Evolutionary conservation across 2,797 vertebrate genomes (phyloP).

Genomic region (Chaenodraco wilsoni): DNA sequence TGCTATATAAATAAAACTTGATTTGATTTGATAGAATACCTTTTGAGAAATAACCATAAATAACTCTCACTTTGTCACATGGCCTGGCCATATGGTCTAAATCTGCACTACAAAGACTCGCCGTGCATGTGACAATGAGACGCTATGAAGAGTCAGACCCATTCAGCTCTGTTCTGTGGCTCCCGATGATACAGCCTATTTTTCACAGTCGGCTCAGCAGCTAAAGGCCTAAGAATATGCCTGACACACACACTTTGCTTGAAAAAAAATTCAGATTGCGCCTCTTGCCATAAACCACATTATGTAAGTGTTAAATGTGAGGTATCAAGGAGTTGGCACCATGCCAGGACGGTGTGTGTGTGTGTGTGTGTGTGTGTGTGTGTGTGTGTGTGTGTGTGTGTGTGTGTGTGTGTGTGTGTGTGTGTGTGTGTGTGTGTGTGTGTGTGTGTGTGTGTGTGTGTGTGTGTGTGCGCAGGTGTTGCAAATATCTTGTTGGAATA

Average conservation of each 20-base stretch:
- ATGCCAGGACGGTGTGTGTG: constrained; percentile 31
- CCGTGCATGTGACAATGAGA: constrained; percentile 50
- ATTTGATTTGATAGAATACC: constrained; percentile 32
- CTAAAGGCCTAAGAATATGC: constrained; percentile 66
- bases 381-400: too few relatives aligned
- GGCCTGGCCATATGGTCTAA: constrained; percentile 66
- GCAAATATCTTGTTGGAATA: constrained; percentile 64
- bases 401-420: constrained; percentile 24
- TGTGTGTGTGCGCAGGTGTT: constrained; percentile 54
- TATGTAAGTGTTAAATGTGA: constrained; percentile 73
- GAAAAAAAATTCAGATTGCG: constrained; percentile 61
- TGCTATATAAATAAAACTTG: too few relatives aligned
- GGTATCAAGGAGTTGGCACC: constrained; percentile 53
- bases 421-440: constrained; percentile 34
- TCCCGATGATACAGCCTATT: constrained; percentile 59
- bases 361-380: too few relatives aligned
- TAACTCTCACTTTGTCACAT: constrained; percentile 63
- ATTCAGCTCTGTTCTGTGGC: constrained; percentile 51
- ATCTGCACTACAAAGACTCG: constrained; percentile 66
- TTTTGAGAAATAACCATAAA: constrained; percentile 69
- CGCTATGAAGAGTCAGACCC: constrained; percentile 40
- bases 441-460: constrained; percentile 7
- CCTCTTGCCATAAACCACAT: constrained; percentile 72
- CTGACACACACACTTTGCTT: constrained; percentile 70
- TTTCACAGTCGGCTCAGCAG: constrained; percentile 62